Evolutionary conservation across 1,140 invertebrate genomes (phyloP), one percentile per base, ranked within the genome.

Genomic region (Dinoponera quadriceps): DNA sequence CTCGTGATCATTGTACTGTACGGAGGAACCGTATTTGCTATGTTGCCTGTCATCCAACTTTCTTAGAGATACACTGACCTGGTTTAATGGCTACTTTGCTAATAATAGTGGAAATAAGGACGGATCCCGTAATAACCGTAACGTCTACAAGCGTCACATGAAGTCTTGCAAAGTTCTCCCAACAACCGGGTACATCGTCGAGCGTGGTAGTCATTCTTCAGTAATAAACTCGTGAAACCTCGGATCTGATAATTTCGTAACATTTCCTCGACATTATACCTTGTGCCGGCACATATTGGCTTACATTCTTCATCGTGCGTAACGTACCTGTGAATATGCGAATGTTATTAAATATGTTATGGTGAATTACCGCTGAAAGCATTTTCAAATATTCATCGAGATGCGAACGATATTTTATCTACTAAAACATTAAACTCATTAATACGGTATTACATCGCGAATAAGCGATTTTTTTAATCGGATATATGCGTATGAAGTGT

Each of bases 21-120:
- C 27, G 62, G 16, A 77, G 66, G 48, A 77, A 77, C 48, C 55
- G 62, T 54, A 77, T 66, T 18, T 38, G 29, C 0, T 65, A 4
- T 65, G 16, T 9, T 66, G 49, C 20, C 62, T 55, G 49, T 4
- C 62, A 55, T 38, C 66, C 62, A 77, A 55, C 27, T 77, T 77
- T 29, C 74, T 55, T 66, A 20, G 44, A 66, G 16, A 1, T 54
- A 77, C 54, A 77, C 44, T 77, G 16, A 55, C 48, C 16, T 14
- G 29, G 5, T 5, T 55, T 27, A 66, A 66, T 66, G 7, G 48
- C 22, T 66, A 25, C 20, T 22, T 66, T 11, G 25, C 20, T 66
- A 77, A 65, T 77, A 54, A 55, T 11, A 2, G 13, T 14, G 29
- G 16, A 66, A 77, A 38, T 14, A 16, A n/a, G 20, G 9, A 54